phyloP scores from a whole-genome alignment of 1,140 invertebrate species.

The Eubasilissa regina region DNA sequence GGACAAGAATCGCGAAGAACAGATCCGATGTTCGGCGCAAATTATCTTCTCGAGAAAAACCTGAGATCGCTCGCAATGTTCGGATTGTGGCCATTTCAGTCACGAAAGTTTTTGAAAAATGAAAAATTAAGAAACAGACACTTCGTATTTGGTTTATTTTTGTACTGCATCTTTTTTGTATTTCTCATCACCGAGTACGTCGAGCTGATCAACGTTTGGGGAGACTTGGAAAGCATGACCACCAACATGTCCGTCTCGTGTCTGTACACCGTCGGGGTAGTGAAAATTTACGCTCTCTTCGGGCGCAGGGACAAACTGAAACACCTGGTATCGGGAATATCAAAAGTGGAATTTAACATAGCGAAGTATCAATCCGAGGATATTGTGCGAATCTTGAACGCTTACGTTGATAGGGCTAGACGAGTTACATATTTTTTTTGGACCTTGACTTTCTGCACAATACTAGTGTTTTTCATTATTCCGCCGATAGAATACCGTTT shows the following conservation, averaged over 20 bases:
- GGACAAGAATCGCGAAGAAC: not conserved
- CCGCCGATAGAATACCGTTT: slow-evolving; percentile 56
- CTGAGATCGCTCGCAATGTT: slow-evolving; percentile 54
- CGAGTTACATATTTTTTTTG: slow-evolving; percentile 54
- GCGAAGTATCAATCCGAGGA: slow-evolving; percentile 34
- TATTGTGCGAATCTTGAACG: slow-evolving; percentile 31
- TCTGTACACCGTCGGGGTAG: slow-evolving; percentile 54
- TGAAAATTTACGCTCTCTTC: slow-evolving; percentile 58
- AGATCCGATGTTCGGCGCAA: not conserved
- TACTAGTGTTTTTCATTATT: slow-evolving; percentile 55
- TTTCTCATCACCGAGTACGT: slow-evolving; percentile 59
- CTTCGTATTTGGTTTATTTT: slow-evolving; percentile 42
- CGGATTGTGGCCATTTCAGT: slow-evolving; percentile 57
- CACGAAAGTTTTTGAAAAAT: slow-evolving; percentile 50
- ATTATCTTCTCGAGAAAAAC: slow-evolving; percentile 53
- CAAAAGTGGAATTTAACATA: slow-evolving; percentile 51
- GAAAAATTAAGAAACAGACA: slow-evolving; percentile 39
- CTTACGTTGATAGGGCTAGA: slow-evolving; percentile 48
- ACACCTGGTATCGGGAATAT: slow-evolving; percentile 44
- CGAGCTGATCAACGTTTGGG: slow-evolving; percentile 56
- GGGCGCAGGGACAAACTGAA: slow-evolving; percentile 47
- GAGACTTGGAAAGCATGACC: slow-evolving; percentile 59
- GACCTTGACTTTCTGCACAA: slow-evolving; percentile 49
- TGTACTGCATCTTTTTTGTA: slow-evolving; percentile 51
- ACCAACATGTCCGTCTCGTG: slow-evolving; percentile 59